Percentiles rank a stretch among this genome's conserved stretches.
These are phyloP conservation scores for Brachionus plicatilis DNA, from an alignment of 1,140 invertebrate genomes.

Conservation along the genomic window DNA sequence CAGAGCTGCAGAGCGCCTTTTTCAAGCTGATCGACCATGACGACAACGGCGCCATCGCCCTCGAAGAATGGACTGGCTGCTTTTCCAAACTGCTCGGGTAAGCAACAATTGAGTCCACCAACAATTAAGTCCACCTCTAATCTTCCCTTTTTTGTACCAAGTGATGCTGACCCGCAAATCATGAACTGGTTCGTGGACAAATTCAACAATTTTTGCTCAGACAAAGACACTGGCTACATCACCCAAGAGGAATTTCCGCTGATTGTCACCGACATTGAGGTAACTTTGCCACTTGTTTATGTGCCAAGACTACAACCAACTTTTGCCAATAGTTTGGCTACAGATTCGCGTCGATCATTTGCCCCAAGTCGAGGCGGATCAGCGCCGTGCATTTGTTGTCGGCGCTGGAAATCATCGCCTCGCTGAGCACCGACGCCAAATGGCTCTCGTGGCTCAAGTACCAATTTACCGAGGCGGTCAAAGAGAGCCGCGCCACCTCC, in stretches of 20 bases:
- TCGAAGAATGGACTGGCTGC: slow-evolving; percentile 39
- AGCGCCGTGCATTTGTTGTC: not conserved
- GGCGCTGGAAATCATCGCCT: slow-evolving; percentile 30
- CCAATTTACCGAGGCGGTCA: not conserved
- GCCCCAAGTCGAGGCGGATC: not conserved
- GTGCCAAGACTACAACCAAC: not conserved
- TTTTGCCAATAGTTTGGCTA: not conserved
- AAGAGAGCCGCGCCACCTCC: not conserved
- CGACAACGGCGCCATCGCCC: not conserved
- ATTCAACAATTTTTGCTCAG: slow-evolving; percentile 10
- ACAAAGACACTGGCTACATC: not conserved
- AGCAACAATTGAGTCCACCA: not conserved
- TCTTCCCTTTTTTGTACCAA: not conserved
- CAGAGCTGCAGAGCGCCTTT: not conserved
- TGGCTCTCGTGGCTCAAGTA: slow-evolving; percentile 39
- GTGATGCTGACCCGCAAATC: slow-evolving; percentile 12
- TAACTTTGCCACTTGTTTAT: not conserved
- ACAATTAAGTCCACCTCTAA: not conserved
- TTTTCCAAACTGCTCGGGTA: slow-evolving; percentile 30
- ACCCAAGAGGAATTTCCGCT: not conserved
- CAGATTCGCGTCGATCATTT: slow-evolving; percentile 1
- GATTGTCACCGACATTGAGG: slow-evolving; percentile 11
- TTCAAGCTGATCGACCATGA: slow-evolving; percentile 33
- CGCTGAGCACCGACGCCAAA: slow-evolving; percentile 30
- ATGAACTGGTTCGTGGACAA: slow-evolving; percentile 40